Evolutionary conservation across 64 coral and sea anemone species (phyloP).

Genomic region (Platygyra sinensis): DNA sequence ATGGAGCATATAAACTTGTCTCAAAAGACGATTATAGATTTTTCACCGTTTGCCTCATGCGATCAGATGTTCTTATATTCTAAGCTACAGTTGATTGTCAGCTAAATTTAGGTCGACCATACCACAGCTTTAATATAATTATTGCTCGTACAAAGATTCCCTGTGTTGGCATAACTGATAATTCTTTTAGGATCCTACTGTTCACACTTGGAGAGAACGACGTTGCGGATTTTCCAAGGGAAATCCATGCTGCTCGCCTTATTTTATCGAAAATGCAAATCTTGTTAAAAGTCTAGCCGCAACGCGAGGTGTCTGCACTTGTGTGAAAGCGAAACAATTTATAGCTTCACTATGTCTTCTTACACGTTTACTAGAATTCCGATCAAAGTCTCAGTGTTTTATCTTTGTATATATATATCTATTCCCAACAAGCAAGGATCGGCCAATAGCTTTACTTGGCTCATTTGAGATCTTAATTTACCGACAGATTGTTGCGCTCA

Average conservation of each 20-base stretch:
- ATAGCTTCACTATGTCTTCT: no score
- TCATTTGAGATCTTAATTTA: constrained; percentile 5
- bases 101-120: not conserved
- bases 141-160: constrained; percentile 14
- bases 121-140: constrained; percentile 24
- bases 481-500: not conserved
- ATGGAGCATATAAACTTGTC: not conserved
- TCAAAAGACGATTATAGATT: not conserved
- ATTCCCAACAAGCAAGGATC: not conserved
- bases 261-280: not conserved
- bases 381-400: not conserved
- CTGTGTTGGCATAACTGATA: not conserved
- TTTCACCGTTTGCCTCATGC: not conserved
- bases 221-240: not conserved
- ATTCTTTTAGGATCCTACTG: constrained; percentile 25
- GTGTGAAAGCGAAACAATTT: no score
- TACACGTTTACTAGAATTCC: no score
- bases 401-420: not conserved
- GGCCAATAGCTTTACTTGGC: not conserved
- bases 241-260: not conserved
- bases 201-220: constrained; percentile 16
- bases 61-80: not conserved
- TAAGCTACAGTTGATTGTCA: not conserved
- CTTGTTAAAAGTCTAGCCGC: not conserved
- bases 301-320: not conserved